These are phyloP conservation scores for Tor tambroides DNA, from an alignment of 2,113 vertebrate genomes.

Conservation along the genomic window DNA sequence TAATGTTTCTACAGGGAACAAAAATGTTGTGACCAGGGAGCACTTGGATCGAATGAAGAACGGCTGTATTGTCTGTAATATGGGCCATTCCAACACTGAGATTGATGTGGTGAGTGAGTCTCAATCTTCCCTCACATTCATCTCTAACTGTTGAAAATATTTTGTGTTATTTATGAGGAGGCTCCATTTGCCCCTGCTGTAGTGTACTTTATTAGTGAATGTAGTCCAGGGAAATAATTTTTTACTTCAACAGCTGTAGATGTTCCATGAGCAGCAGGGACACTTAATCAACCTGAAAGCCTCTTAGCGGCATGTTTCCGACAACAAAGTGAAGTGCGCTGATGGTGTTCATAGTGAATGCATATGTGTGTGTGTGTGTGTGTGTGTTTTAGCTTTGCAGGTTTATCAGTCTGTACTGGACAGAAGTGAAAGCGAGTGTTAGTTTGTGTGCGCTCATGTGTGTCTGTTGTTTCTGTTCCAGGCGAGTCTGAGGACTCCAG, in stretches of 20 bases:
- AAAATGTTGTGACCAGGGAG: conserved; percentile 96
- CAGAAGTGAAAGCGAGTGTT: not conserved
- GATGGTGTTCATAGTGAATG: not conserved
- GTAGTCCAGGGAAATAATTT: not conserved
- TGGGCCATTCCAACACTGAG: conserved; percentile 99
- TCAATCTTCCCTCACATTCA: not conserved
- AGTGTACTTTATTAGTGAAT: not conserved
- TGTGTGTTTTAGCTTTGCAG: not conserved
- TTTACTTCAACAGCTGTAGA: conserved; percentile 18
- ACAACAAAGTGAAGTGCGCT: not conserved
- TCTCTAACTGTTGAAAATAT: not conserved
- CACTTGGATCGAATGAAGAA: conserved; percentile 98
- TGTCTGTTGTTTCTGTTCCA: conserved; percentile 63
- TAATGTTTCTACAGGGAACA: conserved; percentile 83
- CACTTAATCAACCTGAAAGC: conserved; percentile 46
- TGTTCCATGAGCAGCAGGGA: conserved; percentile 30
- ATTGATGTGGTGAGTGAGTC: conserved; percentile 90
- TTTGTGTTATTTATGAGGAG: not conserved
- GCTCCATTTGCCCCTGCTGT: not conserved
- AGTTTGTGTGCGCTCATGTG: not conserved
- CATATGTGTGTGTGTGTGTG: not conserved
- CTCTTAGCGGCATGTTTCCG: conserved; percentile 31
- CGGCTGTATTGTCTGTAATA: conserved; percentile 98
- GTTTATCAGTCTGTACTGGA: not conserved
- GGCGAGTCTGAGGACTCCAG: conserved; percentile 95